phyloP scores from a whole-genome alignment of 2,888 invertebrate genomes.

The Tryphoninae sp. region DNA sequence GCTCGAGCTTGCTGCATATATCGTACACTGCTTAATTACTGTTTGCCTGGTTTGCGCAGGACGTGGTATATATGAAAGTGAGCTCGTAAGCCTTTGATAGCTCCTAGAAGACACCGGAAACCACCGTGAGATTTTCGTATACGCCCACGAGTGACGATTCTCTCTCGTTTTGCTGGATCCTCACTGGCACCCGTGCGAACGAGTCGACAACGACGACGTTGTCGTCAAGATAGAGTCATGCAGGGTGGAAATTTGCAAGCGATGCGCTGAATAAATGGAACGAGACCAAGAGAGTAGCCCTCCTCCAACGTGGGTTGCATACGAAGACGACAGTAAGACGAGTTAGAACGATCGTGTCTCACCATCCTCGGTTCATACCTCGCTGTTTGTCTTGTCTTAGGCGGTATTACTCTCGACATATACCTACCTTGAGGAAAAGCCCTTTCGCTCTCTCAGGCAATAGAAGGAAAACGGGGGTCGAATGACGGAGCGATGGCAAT shows the following conservation, averaged over 20 bases:
- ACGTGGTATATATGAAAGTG: slow-evolving; percentile 24
- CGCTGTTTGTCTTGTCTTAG: slow-evolving; percentile 48
- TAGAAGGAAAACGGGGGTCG: background rate
- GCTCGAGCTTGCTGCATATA: too few relatives aligned
- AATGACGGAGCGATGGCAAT: slow-evolving; percentile 16
- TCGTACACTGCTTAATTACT: slow-evolving; percentile 58
- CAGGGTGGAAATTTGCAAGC: slow-evolving; percentile 45
- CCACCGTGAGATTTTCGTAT: slow-evolving; percentile 1
- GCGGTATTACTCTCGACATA: background rate
- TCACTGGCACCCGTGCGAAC: background rate
- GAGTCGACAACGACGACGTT: slow-evolving; percentile 18
- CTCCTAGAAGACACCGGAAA: background rate
- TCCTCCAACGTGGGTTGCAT: too few relatives aligned
- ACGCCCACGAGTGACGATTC: slow-evolving; percentile 6
- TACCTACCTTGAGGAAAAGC: background rate
- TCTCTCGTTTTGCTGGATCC: background rate
- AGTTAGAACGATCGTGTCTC: slow-evolving; percentile 37
- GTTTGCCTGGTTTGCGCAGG: slow-evolving; percentile 50
- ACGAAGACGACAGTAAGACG: background rate
- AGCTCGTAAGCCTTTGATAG: slow-evolving; percentile 7
- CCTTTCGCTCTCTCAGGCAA: background rate
- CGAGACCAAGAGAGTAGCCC: slow-evolving; percentile 34
- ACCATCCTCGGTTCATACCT: slow-evolving; percentile 37
- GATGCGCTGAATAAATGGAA: slow-evolving; percentile 52
- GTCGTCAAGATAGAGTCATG: slow-evolving; percentile 12